A percentile compares a stretch with the other conserved stretches of the same genome.
Evolutionary conservation across 2,113 vertebrate genomes (phyloP).

Genomic region (Phrynocephalus versicolor): DNA sequence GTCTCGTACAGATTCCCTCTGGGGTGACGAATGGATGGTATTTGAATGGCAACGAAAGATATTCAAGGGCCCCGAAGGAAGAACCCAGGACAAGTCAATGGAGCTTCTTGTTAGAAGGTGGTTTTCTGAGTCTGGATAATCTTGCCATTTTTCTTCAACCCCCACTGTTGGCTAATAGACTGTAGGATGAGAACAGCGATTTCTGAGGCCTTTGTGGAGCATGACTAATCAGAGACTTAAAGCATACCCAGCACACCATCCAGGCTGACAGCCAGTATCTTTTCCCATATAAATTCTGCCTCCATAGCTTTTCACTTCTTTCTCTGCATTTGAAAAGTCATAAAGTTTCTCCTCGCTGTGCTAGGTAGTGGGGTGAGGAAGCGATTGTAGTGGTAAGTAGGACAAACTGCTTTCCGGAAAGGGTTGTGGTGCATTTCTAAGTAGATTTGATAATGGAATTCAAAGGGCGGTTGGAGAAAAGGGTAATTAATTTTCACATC

Average conservation of each 20-base stretch:
- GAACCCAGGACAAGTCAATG: not conserved
- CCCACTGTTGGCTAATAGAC: not conserved
- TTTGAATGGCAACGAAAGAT: not conserved
- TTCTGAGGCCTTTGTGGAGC: not conserved
- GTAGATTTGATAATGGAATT: not conserved
- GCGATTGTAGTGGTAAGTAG: not conserved
- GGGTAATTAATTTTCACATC: not conserved
- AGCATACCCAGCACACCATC: not conserved
- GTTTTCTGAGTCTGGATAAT: not conserved
- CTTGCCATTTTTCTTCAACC: not conserved
- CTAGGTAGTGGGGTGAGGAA: not conserved
- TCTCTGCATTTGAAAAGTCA: not conserved
- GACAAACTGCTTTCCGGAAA: not conserved
- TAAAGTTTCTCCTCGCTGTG: not conserved
- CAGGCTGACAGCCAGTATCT: not conserved
- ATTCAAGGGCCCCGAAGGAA: not conserved
- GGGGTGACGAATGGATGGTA: not conserved
- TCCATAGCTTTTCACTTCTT: not conserved
- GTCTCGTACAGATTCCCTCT: not conserved
- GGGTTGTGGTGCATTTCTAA: not conserved
- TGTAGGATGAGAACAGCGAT: conserved; percentile 1
- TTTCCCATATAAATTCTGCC: not conserved
- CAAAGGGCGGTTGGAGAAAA: not conserved
- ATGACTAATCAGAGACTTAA: conserved; percentile 13
- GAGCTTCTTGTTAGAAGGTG: not conserved